Evolutionary conservation across 1,140 invertebrate genomes (phyloP).

Genomic region (Branchinecta lindahli): DNA sequence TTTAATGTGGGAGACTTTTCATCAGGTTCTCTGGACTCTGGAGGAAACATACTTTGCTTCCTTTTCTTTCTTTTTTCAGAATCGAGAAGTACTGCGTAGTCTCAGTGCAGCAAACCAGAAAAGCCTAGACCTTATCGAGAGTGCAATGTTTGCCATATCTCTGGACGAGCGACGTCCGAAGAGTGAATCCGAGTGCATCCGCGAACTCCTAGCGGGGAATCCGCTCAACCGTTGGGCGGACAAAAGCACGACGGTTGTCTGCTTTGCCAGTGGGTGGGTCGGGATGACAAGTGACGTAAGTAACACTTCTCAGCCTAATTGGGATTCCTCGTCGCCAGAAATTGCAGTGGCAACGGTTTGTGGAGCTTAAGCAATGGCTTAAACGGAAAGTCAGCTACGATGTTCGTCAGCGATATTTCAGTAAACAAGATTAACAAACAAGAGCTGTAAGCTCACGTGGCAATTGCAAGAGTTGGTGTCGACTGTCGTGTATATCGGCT

Average conservation of each 20-base stretch:
- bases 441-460: too few species aligned
- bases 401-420: too few species aligned
- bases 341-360: too few species aligned
- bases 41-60: too few species aligned
- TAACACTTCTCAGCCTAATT: neutral
- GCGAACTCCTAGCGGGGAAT: slow-evolving; percentile 15
- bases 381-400: too few species aligned
- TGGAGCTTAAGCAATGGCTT: too few species aligned
- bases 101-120: slow-evolving; percentile 38
- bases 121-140: slow-evolving; percentile 41
- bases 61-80: neutral
- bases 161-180: slow-evolving; percentile 35
- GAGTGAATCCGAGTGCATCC: slow-evolving; percentile 27
- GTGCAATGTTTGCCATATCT: slow-evolving; percentile 40
- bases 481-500: too few species aligned
- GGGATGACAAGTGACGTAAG: slow-evolving; percentile 6
- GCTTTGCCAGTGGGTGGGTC: neutral
- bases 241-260: neutral
- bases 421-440: too few species aligned
- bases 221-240: neutral
- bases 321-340: too few species aligned
- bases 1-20: too few species aligned
- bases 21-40: too few species aligned
- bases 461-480: too few species aligned
- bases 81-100: slow-evolving; percentile 32